Evolutionary conservation across 2,888 invertebrate genomes (phyloP).

Genomic region (Ferrisia virgata): DNA sequence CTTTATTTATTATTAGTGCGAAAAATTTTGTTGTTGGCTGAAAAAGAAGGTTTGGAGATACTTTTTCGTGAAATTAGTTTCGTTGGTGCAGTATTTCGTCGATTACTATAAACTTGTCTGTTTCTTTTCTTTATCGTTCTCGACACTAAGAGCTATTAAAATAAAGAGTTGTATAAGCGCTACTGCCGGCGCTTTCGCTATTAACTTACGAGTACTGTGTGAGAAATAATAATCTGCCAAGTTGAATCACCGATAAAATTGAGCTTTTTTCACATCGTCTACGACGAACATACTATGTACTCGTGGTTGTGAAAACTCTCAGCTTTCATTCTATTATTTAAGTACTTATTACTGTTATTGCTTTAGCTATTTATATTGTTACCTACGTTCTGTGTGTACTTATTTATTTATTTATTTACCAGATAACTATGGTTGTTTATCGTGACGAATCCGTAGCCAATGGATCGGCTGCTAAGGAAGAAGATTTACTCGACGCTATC

Average conservation of each 20-base stretch:
- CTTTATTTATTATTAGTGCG: not conserved
- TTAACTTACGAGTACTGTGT: not conserved
- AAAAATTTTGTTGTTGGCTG: not conserved
- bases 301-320: not conserved
- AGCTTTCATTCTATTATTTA: not conserved
- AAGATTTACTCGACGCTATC: constrained; percentile 66
- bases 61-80: not conserved
- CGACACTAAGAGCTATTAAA: not conserved
- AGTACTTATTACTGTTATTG: not conserved
- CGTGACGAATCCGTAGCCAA: constrained; percentile 58
- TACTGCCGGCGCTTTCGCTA: not conserved
- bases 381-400: not conserved
- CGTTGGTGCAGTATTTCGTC: constrained; percentile 11
- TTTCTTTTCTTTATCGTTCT: not conserved
- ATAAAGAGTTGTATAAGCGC: not conserved
- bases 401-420: constrained; percentile 50
- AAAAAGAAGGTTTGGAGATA: not conserved
- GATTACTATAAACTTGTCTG: constrained; percentile 9
- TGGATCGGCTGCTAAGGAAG: constrained; percentile 59
- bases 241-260: not conserved
- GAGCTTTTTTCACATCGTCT: not conserved
- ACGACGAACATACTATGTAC: not conserved
- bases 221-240: not conserved
- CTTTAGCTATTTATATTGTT: not conserved
- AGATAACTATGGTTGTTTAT: constrained; percentile 82